Evolutionary conservation across 2,888 invertebrate species (phyloP).

Genomic region (Azorinus chamasolen): DNA sequence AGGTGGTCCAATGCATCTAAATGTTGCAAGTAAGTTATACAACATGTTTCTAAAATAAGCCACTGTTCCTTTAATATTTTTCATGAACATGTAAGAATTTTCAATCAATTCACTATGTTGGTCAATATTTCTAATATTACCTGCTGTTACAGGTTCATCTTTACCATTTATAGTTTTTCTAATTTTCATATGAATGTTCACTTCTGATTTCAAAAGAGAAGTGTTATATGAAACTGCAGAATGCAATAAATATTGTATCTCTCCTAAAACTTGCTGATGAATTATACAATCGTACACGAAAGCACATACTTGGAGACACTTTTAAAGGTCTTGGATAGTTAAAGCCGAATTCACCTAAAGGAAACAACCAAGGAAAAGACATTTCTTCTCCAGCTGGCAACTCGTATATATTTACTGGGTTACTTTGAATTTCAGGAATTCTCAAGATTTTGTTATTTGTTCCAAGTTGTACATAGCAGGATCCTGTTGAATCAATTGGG

Average conservation of each 20-base stretch:
- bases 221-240: conserved; percentile 39
- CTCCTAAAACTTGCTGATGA: conserved; percentile 15
- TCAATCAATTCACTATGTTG: conserved; percentile 20
- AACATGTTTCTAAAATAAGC: conserved; percentile 52
- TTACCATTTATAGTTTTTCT: neutral
- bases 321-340: conserved; percentile 5
- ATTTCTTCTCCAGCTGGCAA: conserved; percentile 41
- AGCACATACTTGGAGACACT: conserved; percentile 38
- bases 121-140: conserved; percentile 8
- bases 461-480: neutral
- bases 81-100: conserved; percentile 68
- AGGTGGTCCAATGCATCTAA: conserved; percentile 49
- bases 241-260: conserved; percentile 44
- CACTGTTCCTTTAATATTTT: conserved; percentile 57
- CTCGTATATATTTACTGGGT: conserved; percentile 30
- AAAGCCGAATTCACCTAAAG: conserved; percentile 37
- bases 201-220: conserved; percentile 17
- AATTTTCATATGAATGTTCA: conserved; percentile 48
- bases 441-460: neutral
- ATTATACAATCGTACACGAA: conserved; percentile 42
- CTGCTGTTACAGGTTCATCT: conserved; percentile 14
- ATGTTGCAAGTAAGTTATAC: conserved; percentile 47
- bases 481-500: conserved; percentile 13
- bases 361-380: conserved; percentile 59
- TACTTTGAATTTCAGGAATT: neutral